Base-by-base conservation (phyloP, 2,113 vertebrate species). In the Montifringilla adamsi region DNA sequence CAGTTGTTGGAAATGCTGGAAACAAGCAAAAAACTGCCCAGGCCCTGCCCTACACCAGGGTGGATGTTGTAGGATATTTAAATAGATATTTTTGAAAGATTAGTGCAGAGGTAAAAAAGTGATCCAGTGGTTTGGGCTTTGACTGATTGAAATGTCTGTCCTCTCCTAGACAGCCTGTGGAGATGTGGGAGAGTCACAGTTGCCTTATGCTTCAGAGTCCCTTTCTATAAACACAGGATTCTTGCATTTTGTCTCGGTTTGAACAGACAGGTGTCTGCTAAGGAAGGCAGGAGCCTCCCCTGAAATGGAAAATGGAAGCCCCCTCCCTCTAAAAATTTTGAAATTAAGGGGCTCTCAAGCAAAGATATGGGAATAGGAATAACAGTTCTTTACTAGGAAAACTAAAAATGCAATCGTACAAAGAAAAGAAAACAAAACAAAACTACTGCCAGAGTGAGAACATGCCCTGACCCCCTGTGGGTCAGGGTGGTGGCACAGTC, bases 391-490 rank as follows among this genome's bases (percentile, higher is more conserved):
- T n/a, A 23, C 1, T n/a, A 23, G 13, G 33, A 37, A 37, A 37
- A 37, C 37, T 37, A 37, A 37, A 37, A 37, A 37, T 37, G 37
- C 37, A 37, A 10, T 37, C 8, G 8, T 37, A 37, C 8, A 37
- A 37, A 37, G 8, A 37, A 37, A 37, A 37, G 8, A 37, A 37
- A 37, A 37, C 8, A 37, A 56, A 56, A 4, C 2, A n/a, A 6
- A 5, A 8, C 55, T 22, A 8, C 55, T 22, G 13, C 5, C 33
- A n/a, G 19, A 33, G 19, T 33, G 2, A 55, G 9, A n/a, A 1
- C 2, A 9, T 0, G 8, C 5, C 13, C 31, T 56, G 53, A 12
- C 0, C 8, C 20, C 31, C 20, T n/a, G 55, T 56, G 55, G 13
- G 55, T 22, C 55, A 56, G 55, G 31, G 20, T 27, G 55, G 55